Evolutionary conservation across 2,797 vertebrate genomes (phyloP), one percentile per base, ranked within the genome.

Genomic region (Paguma larvata): DNA sequence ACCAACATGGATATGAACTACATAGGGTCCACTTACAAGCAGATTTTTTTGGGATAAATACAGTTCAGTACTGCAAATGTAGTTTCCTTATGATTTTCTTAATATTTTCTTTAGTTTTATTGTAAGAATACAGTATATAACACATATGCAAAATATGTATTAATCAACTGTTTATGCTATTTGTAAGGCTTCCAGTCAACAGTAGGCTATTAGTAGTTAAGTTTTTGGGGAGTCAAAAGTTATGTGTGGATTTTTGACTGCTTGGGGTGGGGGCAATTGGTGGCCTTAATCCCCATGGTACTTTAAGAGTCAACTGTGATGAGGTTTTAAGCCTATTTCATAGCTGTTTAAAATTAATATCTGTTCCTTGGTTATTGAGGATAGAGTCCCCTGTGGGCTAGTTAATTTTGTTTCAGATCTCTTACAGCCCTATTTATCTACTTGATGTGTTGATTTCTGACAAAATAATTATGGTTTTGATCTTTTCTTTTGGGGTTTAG

Each of bases 371-470:
- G 62, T 79, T 77, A 59, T 34, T 89, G 34, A 73, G 27, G 41
- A n/a, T 82, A 70, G 41, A 41, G 14, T 19, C 48, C n/a, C 70
- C 13, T 62, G n/a, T 41, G n/a, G 41, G 23, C n/a, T 83, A 38
- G 34, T 68, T 82, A 80, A 73, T 89, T 94, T 83, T 89, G 56
- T 75, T 89, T 83, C 27, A 75, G 3, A 83, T 83, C 34, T 44
- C 2, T 32, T 73, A 21, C 27, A 80, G 30, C 15, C 13, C 6
- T 73, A 5, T 87, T 56, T 80, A 56, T 87, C 63, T 48, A 88
- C 51, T 80, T 93, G 30, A 75, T 46, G 15, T 72, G 46, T 72
- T 87, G 23, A 82, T 32, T 83, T 73, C 8, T 89, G 44, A 72
- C n/a, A 41, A 4, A 82, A 10, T 41, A 59, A 75, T 73, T 73